These are phyloP conservation scores for Cricetomys ansorgei DNA, from an alignment of 2,113 vertebrate genomes.

Conservation along the genomic window DNA sequence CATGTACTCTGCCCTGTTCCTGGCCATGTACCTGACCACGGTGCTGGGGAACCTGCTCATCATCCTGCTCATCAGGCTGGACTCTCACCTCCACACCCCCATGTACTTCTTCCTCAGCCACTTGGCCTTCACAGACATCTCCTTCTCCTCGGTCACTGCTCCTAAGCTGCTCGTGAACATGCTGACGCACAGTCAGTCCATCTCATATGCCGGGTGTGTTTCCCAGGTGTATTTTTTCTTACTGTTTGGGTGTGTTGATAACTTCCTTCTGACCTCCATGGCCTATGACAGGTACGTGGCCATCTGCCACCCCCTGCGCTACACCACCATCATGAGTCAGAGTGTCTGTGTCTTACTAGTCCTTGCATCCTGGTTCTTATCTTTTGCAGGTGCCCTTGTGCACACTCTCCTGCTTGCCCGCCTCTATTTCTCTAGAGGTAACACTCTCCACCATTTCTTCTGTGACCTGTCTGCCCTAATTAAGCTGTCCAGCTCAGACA, in stretches of 20 bases:
- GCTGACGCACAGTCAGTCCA: background rate
- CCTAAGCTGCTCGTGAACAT: conserved; percentile 25
- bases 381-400: conserved; percentile 46
- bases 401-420: conserved; percentile 65
- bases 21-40: conserved; percentile 25
- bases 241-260: conserved; percentile 56
- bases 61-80: conserved; percentile 50
- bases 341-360: conserved; percentile 58
- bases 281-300: conserved; percentile 63
- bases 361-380: conserved; percentile 56
- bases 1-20: background rate
- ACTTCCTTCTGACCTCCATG: conserved; percentile 35
- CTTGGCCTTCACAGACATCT: background rate
- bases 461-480: conserved; percentile 77
- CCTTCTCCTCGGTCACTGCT: conserved; percentile 48
- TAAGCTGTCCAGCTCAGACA: conserved; percentile 76
- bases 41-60: conserved; percentile 50
- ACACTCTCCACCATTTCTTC: conserved; percentile 71
- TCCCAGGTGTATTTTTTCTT: conserved; percentile 71
- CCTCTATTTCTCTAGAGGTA: conserved; percentile 66
- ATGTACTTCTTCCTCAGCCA: conserved; percentile 64
- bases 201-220: conserved; percentile 63
- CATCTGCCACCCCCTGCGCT: conserved; percentile 61
- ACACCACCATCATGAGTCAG: conserved; percentile 72
- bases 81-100: conserved; percentile 26